Evolutionary conservation across 1,140 invertebrate genomes (phyloP).

Genomic region (Sinonovacula constricta): DNA sequence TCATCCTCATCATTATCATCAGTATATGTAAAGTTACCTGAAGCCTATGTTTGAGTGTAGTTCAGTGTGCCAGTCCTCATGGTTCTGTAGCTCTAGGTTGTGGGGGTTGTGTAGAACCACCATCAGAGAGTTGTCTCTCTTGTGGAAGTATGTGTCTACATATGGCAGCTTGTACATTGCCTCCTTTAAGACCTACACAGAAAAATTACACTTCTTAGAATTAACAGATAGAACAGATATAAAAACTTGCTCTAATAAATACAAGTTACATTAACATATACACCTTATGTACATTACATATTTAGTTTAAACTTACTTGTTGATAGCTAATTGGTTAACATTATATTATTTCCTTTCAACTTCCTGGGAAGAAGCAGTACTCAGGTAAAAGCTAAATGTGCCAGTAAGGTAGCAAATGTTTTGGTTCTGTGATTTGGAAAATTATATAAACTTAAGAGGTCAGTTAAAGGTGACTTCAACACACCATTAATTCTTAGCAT

Average conservation of each 20-base stretch:
- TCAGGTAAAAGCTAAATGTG: no score
- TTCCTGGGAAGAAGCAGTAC: no score
- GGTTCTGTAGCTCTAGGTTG: conserved; percentile 71
- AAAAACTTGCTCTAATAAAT: no score
- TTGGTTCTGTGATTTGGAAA: no score
- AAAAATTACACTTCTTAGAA: conserved; percentile 6
- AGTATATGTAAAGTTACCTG: no score
- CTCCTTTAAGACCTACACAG: conserved; percentile 71
- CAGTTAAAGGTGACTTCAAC: no score
- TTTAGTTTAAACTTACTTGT: no score
- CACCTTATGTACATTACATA: background rate
- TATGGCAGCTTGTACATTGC: conserved; percentile 72
- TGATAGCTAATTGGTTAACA: background rate
- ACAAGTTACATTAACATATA: background rate
- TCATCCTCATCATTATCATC: no score
- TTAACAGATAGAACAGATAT: background rate
- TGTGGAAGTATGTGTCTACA: conserved; percentile 77
- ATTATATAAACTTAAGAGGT: no score
- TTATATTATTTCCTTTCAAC: no score
- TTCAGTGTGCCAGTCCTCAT: conserved; percentile 74
- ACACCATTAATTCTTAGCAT: no score
- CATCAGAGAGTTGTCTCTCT: conserved; percentile 75
- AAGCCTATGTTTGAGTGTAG: conserved; percentile 78
- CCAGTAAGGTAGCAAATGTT: no score
- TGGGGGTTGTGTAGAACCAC: conserved; percentile 77